phyloP scores from a whole-genome alignment of 2,797 vertebrate species.

The Gadopsis marmoratus region DNA sequence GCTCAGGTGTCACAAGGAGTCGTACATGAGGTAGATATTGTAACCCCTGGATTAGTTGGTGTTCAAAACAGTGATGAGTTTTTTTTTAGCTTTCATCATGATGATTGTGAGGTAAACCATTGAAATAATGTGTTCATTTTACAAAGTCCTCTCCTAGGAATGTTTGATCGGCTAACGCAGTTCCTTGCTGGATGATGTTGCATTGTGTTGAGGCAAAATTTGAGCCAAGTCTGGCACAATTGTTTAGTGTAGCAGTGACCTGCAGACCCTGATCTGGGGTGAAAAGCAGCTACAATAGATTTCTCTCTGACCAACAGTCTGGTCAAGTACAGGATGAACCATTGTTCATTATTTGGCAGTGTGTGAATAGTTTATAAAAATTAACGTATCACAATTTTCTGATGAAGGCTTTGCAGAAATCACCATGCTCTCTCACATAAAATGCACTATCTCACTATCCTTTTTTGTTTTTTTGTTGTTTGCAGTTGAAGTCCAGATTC shows the following conservation, averaged over 20 bases:
- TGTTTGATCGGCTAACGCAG: not conserved
- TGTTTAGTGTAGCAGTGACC: not conserved
- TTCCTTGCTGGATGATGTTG: not conserved
- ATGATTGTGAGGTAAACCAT: not conserved
- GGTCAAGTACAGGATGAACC: not conserved
- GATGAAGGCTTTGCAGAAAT: not conserved
- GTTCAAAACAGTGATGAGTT: not conserved
- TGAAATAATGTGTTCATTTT: not conserved
- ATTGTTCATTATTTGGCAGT: not conserved
- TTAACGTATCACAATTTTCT: not conserved
- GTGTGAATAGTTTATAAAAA: not conserved
- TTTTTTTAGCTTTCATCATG: not conserved
- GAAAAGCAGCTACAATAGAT: not conserved
- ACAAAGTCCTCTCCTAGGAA: not conserved
- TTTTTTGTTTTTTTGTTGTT: conserved; percentile 59
- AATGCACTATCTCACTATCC: not conserved
- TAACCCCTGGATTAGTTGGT: not conserved
- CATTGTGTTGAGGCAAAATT: not conserved
- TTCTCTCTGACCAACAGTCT: not conserved
- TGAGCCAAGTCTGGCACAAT: not conserved
- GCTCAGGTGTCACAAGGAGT: not conserved
- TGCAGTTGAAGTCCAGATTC: conserved; percentile 91
- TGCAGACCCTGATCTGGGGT: not conserved
- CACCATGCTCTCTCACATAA: not conserved
- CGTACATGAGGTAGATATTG: not conserved